These are phyloP conservation scores for Cryptus viduatorius DNA, from an alignment of 2,888 invertebrate genomes.

Conservation along the genomic window DNA sequence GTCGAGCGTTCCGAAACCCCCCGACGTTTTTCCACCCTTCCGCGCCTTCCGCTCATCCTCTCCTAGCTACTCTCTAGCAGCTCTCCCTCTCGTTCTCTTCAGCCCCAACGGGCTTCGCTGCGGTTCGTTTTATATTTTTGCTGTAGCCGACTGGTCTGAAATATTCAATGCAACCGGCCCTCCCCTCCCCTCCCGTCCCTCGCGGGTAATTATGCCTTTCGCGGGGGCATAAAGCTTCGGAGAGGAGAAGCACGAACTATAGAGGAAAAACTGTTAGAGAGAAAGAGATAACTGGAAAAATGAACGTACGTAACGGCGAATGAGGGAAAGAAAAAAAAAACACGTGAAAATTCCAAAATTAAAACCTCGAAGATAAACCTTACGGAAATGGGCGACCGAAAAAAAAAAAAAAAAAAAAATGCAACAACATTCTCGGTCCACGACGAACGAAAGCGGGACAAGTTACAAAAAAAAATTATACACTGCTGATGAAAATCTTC, in stretches of 20 bases:
- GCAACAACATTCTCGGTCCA: too few relatives aligned
- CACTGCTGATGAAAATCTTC: conserved; percentile 38
- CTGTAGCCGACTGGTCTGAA: conserved; percentile 74
- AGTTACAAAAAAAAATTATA: conserved; percentile 27
- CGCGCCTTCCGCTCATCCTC: conserved; percentile 43
- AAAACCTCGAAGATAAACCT: conserved; percentile 78
- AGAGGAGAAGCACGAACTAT: conserved; percentile 53
- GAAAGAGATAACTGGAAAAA: conserved; percentile 31
- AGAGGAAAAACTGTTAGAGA: conserved; percentile 12
- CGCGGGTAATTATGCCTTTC: conserved; percentile 80
- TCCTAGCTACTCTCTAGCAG: conserved; percentile 6
- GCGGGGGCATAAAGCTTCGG: conserved; percentile 68
- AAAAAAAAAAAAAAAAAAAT: neutral
- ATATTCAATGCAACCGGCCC: conserved; percentile 78
- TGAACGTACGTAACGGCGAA: neutral
- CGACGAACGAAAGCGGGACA: neutral
- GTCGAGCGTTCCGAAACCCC: conserved; percentile 67
- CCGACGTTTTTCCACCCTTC: conserved; percentile 58
- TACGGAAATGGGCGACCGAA: conserved; percentile 46
- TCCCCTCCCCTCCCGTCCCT: conserved; percentile 66
- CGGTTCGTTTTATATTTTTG: conserved; percentile 72
- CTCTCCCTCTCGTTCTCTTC: neutral
- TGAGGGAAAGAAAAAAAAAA: conserved; percentile 45
- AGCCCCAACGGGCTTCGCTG: conserved; percentile 54
- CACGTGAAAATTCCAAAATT: conserved; percentile 74